Conservation (phyloP, 2,888 invertebrate species). For the Ephialtes manifestator region DNA sequence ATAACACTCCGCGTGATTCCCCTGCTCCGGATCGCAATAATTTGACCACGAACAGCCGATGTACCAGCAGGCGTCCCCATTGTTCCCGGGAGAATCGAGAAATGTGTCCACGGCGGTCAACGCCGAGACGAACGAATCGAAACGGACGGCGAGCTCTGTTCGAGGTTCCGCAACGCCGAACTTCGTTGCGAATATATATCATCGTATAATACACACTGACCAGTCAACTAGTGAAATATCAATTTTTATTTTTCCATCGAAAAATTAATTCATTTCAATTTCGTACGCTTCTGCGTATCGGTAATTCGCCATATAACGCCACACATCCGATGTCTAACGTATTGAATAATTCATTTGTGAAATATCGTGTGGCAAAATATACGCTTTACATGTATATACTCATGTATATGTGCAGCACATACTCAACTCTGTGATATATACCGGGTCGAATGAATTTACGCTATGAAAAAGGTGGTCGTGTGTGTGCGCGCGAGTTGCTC, state of each 20-base stretch:
- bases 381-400: conserved; percentile 4
- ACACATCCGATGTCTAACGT: conserved; percentile 33
- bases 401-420: conserved; percentile 2
- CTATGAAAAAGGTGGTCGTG: conserved; percentile 7
- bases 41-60: conserved; percentile 66
- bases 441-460: conserved; percentile 23
- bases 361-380: conserved; percentile 48
- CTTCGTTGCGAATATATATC: conserved; percentile 5
- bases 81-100: conserved; percentile 55
- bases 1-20: conserved; percentile 52
- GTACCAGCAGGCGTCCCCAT: conserved; percentile 55
- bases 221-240: neutral
- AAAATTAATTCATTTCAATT: conserved; percentile 47
- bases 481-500: conserved; percentile 44
- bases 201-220: neutral
- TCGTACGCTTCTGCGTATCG: conserved; percentile 31
- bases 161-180: conserved; percentile 24
- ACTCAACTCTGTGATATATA: conserved; percentile 9
- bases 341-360: conserved; percentile 65
- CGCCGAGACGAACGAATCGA: conserved; percentile 9
- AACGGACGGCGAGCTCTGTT: neutral
- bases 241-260: conserved; percentile 36
- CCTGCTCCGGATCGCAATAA: conserved; percentile 55
- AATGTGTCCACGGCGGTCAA: conserved; percentile 25
- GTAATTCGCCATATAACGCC: conserved; percentile 3